Evolutionary conservation across 35 echinoderm and acorn worm species (phyloP).

Genomic region (Holothuria glaberrima): DNA sequence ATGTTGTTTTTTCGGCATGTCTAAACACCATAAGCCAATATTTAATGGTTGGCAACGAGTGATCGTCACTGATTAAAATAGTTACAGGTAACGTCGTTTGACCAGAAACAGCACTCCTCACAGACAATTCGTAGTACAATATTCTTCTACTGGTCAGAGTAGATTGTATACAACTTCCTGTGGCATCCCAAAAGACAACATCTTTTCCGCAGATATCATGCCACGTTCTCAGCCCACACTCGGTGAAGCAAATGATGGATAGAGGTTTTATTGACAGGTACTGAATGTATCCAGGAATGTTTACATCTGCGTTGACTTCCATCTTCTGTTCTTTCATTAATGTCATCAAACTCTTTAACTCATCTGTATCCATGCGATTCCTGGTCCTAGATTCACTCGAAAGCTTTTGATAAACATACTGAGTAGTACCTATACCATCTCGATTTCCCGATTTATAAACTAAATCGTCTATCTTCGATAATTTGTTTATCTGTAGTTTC

Average conservation of each 20-base stretch:
- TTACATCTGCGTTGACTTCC: background rate
- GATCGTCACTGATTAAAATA: conserved; percentile 29
- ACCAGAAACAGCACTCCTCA: background rate
- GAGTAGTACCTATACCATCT: conserved; percentile 18
- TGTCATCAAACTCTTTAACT: conserved; percentile 14
- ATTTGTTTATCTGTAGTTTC: conserved; percentile 18
- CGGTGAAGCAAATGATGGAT: conserved; percentile 39
- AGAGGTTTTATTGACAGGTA: background rate
- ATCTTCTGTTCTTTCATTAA: conserved; percentile 4
- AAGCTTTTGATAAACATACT: conserved; percentile 44
- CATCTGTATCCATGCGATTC: conserved; percentile 36
- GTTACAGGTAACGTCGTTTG: conserved; percentile 22
- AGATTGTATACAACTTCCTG: conserved; percentile 44
- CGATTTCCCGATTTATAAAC: conserved; percentile 25
- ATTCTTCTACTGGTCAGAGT: conserved; percentile 31
- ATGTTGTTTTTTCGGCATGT: conserved; percentile 42
- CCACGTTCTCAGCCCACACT: conserved; percentile 33
- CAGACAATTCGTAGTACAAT: conserved; percentile 42
- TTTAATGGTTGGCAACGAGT: conserved; percentile 19
- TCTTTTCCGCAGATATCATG: conserved; percentile 43
- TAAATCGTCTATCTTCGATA: background rate
- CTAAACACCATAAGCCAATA: conserved; percentile 16
- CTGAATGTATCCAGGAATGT: conserved; percentile 32
- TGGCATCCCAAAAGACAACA: conserved; percentile 56
- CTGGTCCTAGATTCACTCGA: conserved; percentile 50